A percentile compares a stretch with the other conserved stretches of the same genome.
phyloP scores from a whole-genome alignment of 2,113 vertebrate genomes.

The Turnix velox region DNA sequence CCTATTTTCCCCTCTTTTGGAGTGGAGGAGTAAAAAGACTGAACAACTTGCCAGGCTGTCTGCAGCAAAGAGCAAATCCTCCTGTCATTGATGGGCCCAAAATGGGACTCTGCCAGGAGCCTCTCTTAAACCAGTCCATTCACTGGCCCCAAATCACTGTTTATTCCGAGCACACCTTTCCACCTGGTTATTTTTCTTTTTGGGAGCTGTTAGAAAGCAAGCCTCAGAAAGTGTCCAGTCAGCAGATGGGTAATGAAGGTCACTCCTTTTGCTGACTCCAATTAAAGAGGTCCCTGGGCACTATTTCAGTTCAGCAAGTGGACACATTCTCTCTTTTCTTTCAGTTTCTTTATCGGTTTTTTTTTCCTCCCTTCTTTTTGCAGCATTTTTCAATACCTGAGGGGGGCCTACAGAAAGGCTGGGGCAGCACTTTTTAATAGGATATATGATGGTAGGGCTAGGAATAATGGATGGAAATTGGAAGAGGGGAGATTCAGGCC shows the following conservation, averaged over 20 bases:
- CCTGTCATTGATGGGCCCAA: neutral
- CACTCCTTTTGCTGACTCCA: slow-evolving; percentile 28
- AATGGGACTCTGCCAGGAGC: neutral
- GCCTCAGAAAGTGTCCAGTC: neutral
- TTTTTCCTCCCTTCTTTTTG: neutral
- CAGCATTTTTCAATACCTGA: too few species aligned
- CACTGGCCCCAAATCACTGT: neutral
- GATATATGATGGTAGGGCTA: too few species aligned
- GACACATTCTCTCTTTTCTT: neutral
- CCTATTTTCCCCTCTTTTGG: neutral
- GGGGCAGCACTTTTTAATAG: too few species aligned
- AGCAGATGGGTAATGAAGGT: slow-evolving; percentile 29
- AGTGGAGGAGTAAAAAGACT: neutral
- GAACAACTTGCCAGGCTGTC: neutral
- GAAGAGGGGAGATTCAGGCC: too few species aligned
- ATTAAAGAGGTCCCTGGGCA: neutral
- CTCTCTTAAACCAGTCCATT: neutral
- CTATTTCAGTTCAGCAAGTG: neutral
- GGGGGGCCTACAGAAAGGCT: too few species aligned
- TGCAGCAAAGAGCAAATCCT: neutral
- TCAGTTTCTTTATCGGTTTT: fast-evolving
- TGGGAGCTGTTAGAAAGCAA: neutral
- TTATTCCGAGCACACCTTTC: neutral
- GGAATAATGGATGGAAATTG: too few species aligned
- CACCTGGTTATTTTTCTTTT: neutral